A percentile compares a stretch with the other conserved stretches of the same genome.
These are phyloP conservation scores for Lasioglossum malachurum DNA, from an alignment of 2,888 invertebrate species.

Conservation along the genomic window DNA sequence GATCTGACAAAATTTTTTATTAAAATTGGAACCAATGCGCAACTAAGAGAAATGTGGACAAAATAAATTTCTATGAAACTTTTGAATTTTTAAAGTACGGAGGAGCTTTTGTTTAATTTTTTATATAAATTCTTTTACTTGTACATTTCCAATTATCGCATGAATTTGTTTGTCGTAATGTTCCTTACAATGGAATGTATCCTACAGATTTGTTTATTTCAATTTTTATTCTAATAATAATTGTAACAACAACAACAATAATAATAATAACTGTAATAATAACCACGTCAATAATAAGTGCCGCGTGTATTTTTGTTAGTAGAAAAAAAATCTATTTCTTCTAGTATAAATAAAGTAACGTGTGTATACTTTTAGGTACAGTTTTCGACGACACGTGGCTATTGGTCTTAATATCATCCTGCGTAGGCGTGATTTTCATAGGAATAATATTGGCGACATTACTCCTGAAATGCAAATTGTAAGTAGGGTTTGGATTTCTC, in stretches of 20 bases:
- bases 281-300: neutral
- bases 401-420: slow-evolving; percentile 91
- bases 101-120: too few species aligned
- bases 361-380: slow-evolving; percentile 84
- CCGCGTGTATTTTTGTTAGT: neutral
- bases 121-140: too few species aligned
- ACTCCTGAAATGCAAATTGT: slow-evolving; percentile 94
- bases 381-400: slow-evolving; percentile 93
- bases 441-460: slow-evolving; percentile 92
- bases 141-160: neutral
- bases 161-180: neutral
- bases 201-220: neutral
- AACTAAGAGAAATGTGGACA: too few species aligned
- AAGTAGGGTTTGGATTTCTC: slow-evolving; percentile 84
- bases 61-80: too few species aligned
- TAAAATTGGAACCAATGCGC: too few species aligned
- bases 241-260: neutral
- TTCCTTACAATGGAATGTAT: neutral
- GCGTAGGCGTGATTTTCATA: slow-evolving; percentile 92
- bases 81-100: too few species aligned
- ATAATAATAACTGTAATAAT: neutral
- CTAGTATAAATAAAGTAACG: neutral
- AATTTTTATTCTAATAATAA: neutral
- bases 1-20: too few species aligned
- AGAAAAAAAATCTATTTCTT: neutral